Evolutionary conservation across 2,888 invertebrate genomes (phyloP).

Genomic region (Leptura quadrifasciata): DNA sequence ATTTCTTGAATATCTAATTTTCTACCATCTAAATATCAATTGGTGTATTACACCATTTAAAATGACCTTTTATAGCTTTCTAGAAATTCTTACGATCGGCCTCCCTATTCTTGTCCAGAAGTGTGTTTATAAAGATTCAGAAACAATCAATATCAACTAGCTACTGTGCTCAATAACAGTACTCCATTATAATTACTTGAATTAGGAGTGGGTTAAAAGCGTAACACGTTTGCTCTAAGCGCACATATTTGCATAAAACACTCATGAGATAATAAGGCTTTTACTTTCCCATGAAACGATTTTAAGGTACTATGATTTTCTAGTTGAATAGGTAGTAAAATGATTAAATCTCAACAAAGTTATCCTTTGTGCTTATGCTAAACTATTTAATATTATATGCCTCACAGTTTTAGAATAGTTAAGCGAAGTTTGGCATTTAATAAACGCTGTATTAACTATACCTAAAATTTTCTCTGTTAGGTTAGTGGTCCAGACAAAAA

Average conservation of each 20-base stretch:
- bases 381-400: slow-evolving; percentile 27
- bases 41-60: too few species aligned
- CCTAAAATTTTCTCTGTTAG: background rate
- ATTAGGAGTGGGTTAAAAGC: background rate
- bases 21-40: too few species aligned
- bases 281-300: slow-evolving; percentile 9
- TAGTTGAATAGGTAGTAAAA: slow-evolving; percentile 48
- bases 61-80: too few species aligned
- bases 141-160: background rate
- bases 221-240: slow-evolving; percentile 1
- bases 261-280: background rate
- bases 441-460: slow-evolving; percentile 13
- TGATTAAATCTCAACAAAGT: slow-evolving; percentile 55
- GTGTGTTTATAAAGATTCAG: background rate
- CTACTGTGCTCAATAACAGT: background rate
- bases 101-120: too few species aligned
- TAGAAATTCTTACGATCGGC: too few species aligned
- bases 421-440: slow-evolving; percentile 34
- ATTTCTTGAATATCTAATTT: too few species aligned
- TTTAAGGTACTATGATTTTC: slow-evolving; percentile 11
- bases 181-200: background rate
- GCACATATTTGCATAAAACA: background rate
- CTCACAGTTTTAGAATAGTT: slow-evolving; percentile 15
- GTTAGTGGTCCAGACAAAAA: background rate
- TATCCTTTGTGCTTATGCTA: slow-evolving; percentile 46